Conservation (phyloP, 2,113 vertebrate species). For the Glaucomys volans region DNA sequence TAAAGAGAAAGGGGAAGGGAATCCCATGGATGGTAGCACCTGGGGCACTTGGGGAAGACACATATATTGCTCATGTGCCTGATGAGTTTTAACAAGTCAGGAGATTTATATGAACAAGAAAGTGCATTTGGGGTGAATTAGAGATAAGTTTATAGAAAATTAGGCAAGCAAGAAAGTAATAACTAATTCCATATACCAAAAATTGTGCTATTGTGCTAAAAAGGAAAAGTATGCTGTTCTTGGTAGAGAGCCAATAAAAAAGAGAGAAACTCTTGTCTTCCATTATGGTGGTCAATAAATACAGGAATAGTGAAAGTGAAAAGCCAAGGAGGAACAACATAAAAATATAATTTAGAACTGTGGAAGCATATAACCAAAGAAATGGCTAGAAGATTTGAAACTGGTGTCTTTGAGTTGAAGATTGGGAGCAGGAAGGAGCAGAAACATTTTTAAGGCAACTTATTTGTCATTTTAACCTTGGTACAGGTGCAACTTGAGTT, state of each 20-base stretch:
- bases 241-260: neutral
- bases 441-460: neutral
- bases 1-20: neutral
- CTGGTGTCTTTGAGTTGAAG: neutral
- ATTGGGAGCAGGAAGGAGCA: neutral
- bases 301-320: neutral
- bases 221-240: neutral
- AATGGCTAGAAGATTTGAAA: neutral
- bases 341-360: neutral
- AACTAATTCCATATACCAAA: neutral
- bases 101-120: neutral
- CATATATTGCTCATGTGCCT: neutral
- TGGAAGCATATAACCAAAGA: neutral
- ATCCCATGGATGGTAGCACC: no score
- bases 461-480: neutral
- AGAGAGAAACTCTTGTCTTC: neutral
- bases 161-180: neutral
- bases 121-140: neutral
- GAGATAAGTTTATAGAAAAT: constrained; percentile 15
- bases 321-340: neutral
- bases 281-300: neutral
- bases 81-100: neutral
- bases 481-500: neutral
- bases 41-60: neutral
- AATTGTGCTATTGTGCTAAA: neutral